Percentiles rank a stretch among this genome's conserved stretches.
These are phyloP conservation scores for Ladona fulva DNA, from an alignment of 1,140 invertebrate genomes.

Conservation along the genomic window DNA sequence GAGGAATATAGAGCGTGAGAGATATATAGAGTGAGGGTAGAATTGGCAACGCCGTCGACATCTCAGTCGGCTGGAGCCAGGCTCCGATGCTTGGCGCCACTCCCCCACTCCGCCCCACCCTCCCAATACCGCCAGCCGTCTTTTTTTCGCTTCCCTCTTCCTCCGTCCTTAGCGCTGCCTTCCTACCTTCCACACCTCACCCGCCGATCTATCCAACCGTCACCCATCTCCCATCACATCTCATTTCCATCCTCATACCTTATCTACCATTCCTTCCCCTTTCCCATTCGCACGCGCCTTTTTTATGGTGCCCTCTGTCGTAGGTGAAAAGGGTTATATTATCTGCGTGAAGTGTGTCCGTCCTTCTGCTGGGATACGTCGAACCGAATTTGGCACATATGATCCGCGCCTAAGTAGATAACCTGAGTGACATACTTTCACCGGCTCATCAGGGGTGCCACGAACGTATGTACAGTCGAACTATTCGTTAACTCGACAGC, in stretches of 20 bases:
- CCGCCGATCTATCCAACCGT: background rate
- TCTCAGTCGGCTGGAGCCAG: slow-evolving; percentile 30
- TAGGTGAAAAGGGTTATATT: no score
- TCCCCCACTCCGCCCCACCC: slow-evolving; percentile 32
- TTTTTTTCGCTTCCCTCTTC: background rate
- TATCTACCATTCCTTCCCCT: background rate
- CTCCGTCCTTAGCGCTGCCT: slow-evolving; percentile 15
- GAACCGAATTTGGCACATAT: no score
- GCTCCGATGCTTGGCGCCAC: slow-evolving; percentile 32
- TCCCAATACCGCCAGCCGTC: slow-evolving; percentile 21
- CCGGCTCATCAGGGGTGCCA: no score
- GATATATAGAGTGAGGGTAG: slow-evolving; percentile 28
- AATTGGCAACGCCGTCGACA: slow-evolving; percentile 29
- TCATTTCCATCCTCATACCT: slow-evolving; percentile 14
- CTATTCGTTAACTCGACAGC: no score
- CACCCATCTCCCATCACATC: slow-evolving; percentile 24
- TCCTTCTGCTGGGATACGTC: no score
- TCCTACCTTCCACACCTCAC: slow-evolving; percentile 14
- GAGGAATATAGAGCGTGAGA: background rate
- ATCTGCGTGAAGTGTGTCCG: no score
- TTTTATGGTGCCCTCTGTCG: slow-evolving; percentile 22
- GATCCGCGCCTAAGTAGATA: no score
- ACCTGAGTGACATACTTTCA: no score
- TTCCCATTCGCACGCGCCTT: background rate
- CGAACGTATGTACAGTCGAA: no score